These are phyloP conservation scores for Puffinus mauretanicus DNA, from an alignment of 2,113 vertebrate genomes.

Conservation along the genomic window DNA sequence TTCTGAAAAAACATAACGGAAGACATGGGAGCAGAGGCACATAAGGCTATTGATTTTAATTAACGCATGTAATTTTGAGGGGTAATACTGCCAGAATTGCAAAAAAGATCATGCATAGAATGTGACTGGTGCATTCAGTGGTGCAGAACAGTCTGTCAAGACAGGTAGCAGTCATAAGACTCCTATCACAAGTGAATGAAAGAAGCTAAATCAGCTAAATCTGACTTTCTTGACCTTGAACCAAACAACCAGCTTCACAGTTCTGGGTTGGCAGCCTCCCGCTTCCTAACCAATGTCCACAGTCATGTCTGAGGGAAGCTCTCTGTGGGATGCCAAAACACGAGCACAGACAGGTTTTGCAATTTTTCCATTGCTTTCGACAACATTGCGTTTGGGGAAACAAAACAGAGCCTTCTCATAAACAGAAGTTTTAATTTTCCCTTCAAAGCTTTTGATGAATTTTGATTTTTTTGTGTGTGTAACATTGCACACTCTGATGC, in stretches of 20 bases:
- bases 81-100: not conserved
- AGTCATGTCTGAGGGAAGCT: not conserved
- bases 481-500: not conserved
- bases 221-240: conserved; percentile 16
- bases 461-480: not conserved
- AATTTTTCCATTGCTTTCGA: not conserved
- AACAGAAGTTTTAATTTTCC: not conserved
- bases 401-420: not conserved
- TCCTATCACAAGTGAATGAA: not conserved
- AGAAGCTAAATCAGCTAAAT: conserved; percentile 28
- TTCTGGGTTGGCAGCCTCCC: not conserved
- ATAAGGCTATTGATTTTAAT: not conserved
- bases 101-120: not conserved
- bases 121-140: not conserved
- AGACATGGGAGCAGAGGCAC: not conserved
- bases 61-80: not conserved
- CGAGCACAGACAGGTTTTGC: not conserved
- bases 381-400: not conserved
- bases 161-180: not conserved
- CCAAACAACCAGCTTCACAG: not conserved
- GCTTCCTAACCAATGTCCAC: not conserved
- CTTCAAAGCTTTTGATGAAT: not conserved
- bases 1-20: not conserved
- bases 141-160: not conserved
- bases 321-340: not conserved